phyloP scores from a whole-genome alignment of 2,888 invertebrate genomes.

The Agrotis ipsilon region DNA sequence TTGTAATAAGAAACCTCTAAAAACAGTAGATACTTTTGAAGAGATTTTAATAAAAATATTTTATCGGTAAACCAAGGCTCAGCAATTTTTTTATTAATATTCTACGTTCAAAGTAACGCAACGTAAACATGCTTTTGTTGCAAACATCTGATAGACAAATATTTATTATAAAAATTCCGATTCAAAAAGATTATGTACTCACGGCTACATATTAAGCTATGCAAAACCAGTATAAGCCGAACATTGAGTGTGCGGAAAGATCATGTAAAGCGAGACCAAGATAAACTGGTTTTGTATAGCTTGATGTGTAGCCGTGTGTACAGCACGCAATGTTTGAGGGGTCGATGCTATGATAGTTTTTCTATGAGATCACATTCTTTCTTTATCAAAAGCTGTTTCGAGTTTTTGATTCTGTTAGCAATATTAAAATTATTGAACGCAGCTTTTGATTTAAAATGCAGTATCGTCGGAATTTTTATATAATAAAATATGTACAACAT shows the following conservation, averaged over 20 bases:
- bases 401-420: background rate
- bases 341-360: conserved; percentile 31
- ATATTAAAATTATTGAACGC: background rate
- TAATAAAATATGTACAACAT: conserved; percentile 5
- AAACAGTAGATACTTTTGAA: no score
- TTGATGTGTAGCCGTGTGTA: no score
- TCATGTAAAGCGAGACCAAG: no score
- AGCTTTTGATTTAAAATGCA: background rate
- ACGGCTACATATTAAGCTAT: no score
- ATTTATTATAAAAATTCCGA: conserved; percentile 69
- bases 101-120: conserved; percentile 65
- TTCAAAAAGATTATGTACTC: conserved; percentile 39
- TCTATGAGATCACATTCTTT: conserved; percentile 33
- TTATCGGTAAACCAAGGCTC: conserved; percentile 53
- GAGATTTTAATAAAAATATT: background rate
- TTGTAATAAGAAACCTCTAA: no score
- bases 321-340: conserved; percentile 41
- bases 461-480: background rate
- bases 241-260: no score
- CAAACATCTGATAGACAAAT: conserved; percentile 70
- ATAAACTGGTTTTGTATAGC: no score
- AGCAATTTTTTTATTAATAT: conserved; percentile 67
- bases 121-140: conserved; percentile 60
- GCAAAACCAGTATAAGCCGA: no score
- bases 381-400: conserved; percentile 9